Evolutionary conservation across 1,140 invertebrate species (phyloP), one percentile per base, ranked within the genome.

Genomic region (Telenomus remus): DNA sequence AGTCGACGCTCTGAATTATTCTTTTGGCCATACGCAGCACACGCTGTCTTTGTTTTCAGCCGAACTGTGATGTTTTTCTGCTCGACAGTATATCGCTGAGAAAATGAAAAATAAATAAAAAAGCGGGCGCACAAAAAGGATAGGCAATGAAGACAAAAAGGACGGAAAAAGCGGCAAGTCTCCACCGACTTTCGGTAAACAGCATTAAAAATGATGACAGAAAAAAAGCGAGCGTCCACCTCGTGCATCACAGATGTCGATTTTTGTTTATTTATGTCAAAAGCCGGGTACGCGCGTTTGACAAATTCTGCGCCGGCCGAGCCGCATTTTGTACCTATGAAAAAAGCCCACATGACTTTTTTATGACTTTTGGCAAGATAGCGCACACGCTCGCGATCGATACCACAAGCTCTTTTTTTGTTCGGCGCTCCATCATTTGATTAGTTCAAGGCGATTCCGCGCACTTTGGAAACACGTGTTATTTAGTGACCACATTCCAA

Each of bases 131-230:
- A 56, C 3, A 12, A 56, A n/a, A 56, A 14, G 33, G 11, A 34
- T 13, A 44, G 43, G 13, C 11, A n/a, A 13, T 13, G 12, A 35
- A 44, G 19, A 39, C 16, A 53, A 53, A 50, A 56, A 44, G 12
- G 10, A 16, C 47, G 33, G 46, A 63, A 51, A 55, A 53, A 63
- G 53, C 16, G 39, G n/a, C 12, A 13, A 7, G 14, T 13, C 4
- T 27, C n/a, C 48, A 55, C 35, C 46, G 50, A 71, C 51, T 63
- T 71, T 71, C 57, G 57, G 68, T 57, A 71, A 71, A 71, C 68
- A 57, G 57, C 68, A 63, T 63, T 71, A 63, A 71, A 63, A 61
- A 63, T 71, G 46, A 57, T 27, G 59, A 19, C 7, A 44, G 39
- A 50, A 56, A 71, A 56, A 57, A 49, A 43, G 37, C 33, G 49